Percentiles rank a stretch among this genome's conserved stretches.
Evolutionary conservation across 2,888 invertebrate species (phyloP).

Genomic region (Emesis castigata): DNA sequence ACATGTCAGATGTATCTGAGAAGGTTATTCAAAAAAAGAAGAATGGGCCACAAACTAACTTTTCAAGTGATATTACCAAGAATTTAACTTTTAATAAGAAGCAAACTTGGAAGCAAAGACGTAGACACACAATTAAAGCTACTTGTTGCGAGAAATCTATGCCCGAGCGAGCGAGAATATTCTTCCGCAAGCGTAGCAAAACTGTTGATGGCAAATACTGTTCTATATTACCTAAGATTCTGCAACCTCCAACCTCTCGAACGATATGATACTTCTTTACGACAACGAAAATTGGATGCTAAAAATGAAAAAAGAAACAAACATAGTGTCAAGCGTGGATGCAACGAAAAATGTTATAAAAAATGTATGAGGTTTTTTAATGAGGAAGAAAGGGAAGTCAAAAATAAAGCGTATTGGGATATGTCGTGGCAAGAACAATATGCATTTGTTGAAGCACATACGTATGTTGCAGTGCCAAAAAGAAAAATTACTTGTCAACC

Average conservation of each 20-base stretch:
- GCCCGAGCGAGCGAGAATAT: too few relatives aligned
- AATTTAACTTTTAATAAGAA: too few relatives aligned
- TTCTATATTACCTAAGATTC: too few relatives aligned
- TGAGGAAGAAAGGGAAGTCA: slow-evolving; percentile 6
- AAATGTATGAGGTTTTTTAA: slow-evolving; percentile 10
- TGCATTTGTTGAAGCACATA: slow-evolving; percentile 42
- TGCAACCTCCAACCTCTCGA: too few relatives aligned
- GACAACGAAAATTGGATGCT: background rate
- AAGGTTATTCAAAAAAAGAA: too few relatives aligned
- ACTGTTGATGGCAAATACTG: too few relatives aligned
- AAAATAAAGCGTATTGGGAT: slow-evolving; percentile 29
- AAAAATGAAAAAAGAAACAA: background rate
- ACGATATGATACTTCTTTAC: background rate
- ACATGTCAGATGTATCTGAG: too few relatives aligned
- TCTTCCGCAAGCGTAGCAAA: too few relatives aligned
- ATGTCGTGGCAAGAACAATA: slow-evolving; percentile 45
- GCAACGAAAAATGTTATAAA: background rate
- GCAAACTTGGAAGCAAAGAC: too few relatives aligned
- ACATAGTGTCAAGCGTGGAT: background rate
- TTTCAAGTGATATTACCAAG: too few relatives aligned
- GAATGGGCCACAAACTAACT: slow-evolving; percentile 14
- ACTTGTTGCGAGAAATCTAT: too few relatives aligned
- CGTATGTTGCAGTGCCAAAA: slow-evolving; percentile 49
- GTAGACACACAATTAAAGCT: too few relatives aligned
- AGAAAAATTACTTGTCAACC: slow-evolving; percentile 43